Conservation (phyloP, 2,797 vertebrate species). For the Labroides dimidiatus region DNA sequence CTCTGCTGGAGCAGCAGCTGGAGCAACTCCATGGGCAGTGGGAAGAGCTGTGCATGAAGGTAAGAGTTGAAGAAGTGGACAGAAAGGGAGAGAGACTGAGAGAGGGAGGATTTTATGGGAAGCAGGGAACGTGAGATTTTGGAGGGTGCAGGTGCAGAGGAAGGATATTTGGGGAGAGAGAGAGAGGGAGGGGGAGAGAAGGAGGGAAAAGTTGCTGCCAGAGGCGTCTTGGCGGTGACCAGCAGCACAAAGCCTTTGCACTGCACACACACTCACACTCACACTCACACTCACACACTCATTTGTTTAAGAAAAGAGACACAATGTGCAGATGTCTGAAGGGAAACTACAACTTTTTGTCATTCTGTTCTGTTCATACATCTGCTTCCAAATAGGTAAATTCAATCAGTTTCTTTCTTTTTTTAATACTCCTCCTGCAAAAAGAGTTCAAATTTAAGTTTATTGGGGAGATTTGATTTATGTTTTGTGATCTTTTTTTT, state of each 20-base stretch:
- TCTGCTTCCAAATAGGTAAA: neutral
- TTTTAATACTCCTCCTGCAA: neutral
- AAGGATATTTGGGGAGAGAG: neutral
- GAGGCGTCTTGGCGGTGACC: conserved; percentile 54
- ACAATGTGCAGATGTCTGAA: conserved; percentile 49
- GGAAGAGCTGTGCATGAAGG: conserved; percentile 90
- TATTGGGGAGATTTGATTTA: too few species aligned
- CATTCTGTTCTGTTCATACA: too few species aligned
- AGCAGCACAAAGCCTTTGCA: conserved; percentile 69
- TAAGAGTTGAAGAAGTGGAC: conserved; percentile 50
- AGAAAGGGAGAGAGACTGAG: conserved; percentile 4
- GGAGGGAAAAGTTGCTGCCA: conserved; percentile 57
- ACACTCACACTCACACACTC: conserved; percentile 34
- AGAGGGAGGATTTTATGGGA: neutral
- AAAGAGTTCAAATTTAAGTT: neutral
- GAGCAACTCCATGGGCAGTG: conserved; percentile 91
- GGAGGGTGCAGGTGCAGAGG: too few species aligned
- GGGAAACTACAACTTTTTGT: conserved; percentile 41
- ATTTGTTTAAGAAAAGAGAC: conserved; percentile 54
- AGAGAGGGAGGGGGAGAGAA: neutral
- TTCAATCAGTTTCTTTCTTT: neutral
- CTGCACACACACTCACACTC: conserved; percentile 14
- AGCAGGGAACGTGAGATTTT: too few species aligned
- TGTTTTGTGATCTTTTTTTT: too few species aligned
- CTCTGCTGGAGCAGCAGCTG: conserved; percentile 88